phyloP scores from a whole-genome alignment of 2,797 vertebrate species.

The Pelodytes ibericus region DNA sequence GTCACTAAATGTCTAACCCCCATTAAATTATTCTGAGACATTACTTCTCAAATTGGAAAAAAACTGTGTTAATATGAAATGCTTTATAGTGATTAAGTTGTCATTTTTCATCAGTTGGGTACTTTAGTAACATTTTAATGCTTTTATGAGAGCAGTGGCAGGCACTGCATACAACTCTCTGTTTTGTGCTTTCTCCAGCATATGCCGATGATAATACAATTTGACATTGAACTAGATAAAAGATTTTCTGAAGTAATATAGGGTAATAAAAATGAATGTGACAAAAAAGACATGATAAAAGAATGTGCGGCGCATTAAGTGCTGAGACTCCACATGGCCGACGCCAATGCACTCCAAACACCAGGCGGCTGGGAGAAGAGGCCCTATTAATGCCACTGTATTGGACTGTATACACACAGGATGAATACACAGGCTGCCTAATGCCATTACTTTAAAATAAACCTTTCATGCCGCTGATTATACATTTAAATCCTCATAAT shows the following conservation, averaged over 20 bases:
- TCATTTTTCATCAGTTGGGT: conserved; percentile 63
- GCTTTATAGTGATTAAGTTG: conserved; percentile 69
- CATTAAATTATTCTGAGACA: conserved; percentile 64
- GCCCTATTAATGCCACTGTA: no score
- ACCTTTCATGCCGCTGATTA: no score
- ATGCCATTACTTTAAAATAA: no score
- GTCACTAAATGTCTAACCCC: conserved; percentile 62
- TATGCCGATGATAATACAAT: conserved; percentile 52
- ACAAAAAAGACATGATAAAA: conserved; percentile 55
- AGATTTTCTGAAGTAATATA: conserved; percentile 59
- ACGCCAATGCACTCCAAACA: no score
- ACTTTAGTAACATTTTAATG: conserved; percentile 62
- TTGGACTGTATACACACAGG: no score
- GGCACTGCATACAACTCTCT: conserved; percentile 47
- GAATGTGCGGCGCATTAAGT: not conserved
- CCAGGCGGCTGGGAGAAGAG: no score
- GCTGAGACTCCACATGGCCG: no score
- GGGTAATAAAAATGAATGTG: conserved; percentile 55
- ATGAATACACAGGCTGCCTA: no score
- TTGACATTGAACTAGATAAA: conserved; percentile 60
- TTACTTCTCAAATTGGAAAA: conserved; percentile 60
- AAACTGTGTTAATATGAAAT: conserved; percentile 66
- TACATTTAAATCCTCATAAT: no score
- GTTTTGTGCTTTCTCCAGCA: conserved; percentile 57
- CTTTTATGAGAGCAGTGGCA: conserved; percentile 56